A percentile compares a stretch with the other conserved stretches of the same genome.
phyloP scores from a whole-genome alignment of 2,797 vertebrate genomes.

The Artibeus jamaicensis region DNA sequence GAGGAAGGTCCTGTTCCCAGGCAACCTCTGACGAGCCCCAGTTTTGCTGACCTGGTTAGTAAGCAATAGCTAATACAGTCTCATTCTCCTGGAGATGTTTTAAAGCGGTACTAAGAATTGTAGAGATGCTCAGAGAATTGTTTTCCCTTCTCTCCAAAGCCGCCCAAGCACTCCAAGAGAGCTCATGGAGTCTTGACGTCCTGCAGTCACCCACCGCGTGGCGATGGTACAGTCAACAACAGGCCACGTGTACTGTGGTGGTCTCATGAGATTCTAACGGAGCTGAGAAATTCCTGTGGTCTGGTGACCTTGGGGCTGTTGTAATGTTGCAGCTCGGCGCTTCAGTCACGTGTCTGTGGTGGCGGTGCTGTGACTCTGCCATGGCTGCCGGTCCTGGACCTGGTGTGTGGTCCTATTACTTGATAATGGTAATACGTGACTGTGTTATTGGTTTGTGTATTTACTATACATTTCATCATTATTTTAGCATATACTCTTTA shows the following conservation, averaged over 20 bases:
- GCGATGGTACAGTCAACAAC: neutral
- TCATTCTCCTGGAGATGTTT: neutral
- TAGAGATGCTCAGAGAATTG: neutral
- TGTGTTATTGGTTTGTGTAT: neutral
- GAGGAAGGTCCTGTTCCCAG: rapidly evolving
- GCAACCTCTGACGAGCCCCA: neutral
- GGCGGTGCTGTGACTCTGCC: too few relatives aligned
- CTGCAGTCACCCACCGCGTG: rapidly evolving
- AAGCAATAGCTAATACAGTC: neutral
- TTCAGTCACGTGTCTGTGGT: neutral
- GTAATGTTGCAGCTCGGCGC: rapidly evolving
- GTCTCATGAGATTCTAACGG: neutral
- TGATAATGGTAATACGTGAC: neutral
- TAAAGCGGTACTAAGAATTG: neutral
- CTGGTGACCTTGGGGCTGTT: rapidly evolving
- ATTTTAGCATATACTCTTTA: neutral
- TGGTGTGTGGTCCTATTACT: too few relatives aligned
- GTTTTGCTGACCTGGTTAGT: neutral
- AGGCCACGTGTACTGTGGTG: neutral
- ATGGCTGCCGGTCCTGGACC: neutral
- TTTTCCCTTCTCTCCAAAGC: neutral
- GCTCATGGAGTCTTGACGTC: neutral
- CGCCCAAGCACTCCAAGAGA: neutral
- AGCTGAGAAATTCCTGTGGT: neutral
- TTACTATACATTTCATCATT: neutral